These are phyloP conservation scores for Drosophila kepulauana DNA, from an alignment of 1,140 invertebrate species.

Conservation along the genomic window DNA sequence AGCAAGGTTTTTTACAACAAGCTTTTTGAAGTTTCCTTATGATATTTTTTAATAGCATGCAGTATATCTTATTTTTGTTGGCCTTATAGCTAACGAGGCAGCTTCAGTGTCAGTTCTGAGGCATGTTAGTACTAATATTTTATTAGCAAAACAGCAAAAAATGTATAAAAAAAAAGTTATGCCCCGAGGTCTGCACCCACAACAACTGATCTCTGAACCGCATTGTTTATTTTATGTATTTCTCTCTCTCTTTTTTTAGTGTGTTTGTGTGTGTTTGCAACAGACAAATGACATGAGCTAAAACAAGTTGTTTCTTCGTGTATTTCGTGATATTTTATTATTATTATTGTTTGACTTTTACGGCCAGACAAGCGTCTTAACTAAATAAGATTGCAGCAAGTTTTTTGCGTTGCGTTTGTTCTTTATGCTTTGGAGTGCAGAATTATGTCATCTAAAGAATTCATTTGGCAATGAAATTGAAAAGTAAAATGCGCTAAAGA, in stretches of 20 bases:
- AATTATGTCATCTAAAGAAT: constrained; percentile 58
- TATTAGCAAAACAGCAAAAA: constrained; percentile 9
- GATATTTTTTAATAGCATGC: too few relatives aligned
- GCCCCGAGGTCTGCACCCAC: constrained; percentile 49
- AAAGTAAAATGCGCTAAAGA: constrained; percentile 45
- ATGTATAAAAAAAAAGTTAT: not conserved
- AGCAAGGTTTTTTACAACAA: not conserved
- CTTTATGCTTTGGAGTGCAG: constrained; percentile 32
- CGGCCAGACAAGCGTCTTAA: constrained; percentile 38
- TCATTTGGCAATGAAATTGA: constrained; percentile 41
- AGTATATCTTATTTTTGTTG: constrained; percentile 6
- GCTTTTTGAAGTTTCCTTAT: constrained; percentile 7
- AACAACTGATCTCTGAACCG: constrained; percentile 62
- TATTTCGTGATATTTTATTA: constrained; percentile 33
- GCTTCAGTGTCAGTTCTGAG: constrained; percentile 21
- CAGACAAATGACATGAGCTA: constrained; percentile 76
- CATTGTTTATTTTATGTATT: constrained; percentile 33
- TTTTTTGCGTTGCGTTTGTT: constrained; percentile 32
- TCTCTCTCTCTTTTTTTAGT: constrained; percentile 46
- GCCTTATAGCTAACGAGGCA: constrained; percentile 9
- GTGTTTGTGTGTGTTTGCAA: constrained; percentile 45
- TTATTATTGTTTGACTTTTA: constrained; percentile 57
- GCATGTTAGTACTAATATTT: constrained; percentile 13
- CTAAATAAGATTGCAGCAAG: constrained; percentile 69
- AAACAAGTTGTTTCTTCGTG: constrained; percentile 71